Percentiles rank a stretch among this genome's conserved stretches.
Evolutionary conservation across 2,113 vertebrate genomes (phyloP).

Genomic region (Grantiella picta): DNA sequence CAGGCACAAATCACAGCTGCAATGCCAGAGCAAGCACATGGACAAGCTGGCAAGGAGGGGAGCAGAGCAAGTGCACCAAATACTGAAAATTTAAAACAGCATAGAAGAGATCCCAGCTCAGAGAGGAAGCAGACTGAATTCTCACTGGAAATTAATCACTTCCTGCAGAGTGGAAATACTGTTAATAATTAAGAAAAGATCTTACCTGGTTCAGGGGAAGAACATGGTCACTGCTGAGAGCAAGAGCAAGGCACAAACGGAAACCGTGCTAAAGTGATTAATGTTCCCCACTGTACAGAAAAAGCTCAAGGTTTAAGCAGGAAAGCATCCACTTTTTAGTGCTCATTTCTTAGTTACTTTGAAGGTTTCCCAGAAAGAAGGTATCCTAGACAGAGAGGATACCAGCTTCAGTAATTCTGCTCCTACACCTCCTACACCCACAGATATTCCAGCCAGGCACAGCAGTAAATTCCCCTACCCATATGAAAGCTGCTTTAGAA

Average conservation of each 20-base stretch:
- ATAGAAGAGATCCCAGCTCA: background rate
- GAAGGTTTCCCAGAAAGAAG: background rate
- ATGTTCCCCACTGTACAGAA: background rate
- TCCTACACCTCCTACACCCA: background rate
- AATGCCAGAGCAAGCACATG: background rate
- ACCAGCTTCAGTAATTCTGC: background rate
- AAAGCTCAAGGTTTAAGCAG: background rate
- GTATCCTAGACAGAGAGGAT: background rate
- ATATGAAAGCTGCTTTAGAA: background rate
- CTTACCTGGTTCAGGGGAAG: background rate
- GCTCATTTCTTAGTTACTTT: background rate
- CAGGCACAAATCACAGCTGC: background rate
- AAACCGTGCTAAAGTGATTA: background rate
- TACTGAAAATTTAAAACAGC: background rate
- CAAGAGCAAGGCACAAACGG: background rate
- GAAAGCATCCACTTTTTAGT: background rate
- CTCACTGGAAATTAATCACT: background rate
- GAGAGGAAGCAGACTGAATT: background rate
- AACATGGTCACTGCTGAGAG: background rate
- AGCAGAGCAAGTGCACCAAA: background rate
- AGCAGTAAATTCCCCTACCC: fast-evolving
- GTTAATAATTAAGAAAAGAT: background rate
- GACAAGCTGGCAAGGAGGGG: background rate
- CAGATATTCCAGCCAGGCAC: background rate
- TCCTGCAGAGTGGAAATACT: background rate